Evolutionary conservation across 23 tunicate genomes (phyloP).

Genomic region (Trididemnum nubilum): DNA sequence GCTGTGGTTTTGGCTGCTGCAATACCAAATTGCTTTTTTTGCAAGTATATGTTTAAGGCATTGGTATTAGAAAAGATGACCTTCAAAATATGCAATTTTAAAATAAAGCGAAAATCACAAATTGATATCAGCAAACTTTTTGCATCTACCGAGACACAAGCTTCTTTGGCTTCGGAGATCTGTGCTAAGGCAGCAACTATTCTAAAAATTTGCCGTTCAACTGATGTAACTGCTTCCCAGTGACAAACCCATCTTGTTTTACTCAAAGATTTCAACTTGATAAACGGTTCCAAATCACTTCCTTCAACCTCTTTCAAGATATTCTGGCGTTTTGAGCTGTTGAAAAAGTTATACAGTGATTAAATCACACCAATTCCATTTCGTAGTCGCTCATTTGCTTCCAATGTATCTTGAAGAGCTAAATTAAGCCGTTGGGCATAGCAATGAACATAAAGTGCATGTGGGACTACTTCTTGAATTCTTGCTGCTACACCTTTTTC

Average conservation of each 20-base stretch:
- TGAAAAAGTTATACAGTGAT: slow-evolving; percentile 17
- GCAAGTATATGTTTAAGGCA: slow-evolving; percentile 12
- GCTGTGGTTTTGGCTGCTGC: slow-evolving; percentile 8
- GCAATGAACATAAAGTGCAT: slow-evolving; percentile 42
- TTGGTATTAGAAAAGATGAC: slow-evolving; percentile 31
- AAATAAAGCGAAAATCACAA: slow-evolving; percentile 16
- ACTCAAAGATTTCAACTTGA: slow-evolving; percentile 27
- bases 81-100: slow-evolving; percentile 6
- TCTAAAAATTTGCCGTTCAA: slow-evolving; percentile 12
- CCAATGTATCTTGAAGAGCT: slow-evolving; percentile 24
- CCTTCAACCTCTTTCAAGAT: neutral
- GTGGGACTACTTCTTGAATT: slow-evolving; percentile 17
- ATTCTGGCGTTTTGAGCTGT: slow-evolving; percentile 15
- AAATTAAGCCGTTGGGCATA: slow-evolving; percentile 50
- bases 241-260: slow-evolving; percentile 19
- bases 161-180: neutral
- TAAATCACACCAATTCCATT: slow-evolving; percentile 15
- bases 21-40: slow-evolving; percentile 9
- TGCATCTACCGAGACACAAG: slow-evolving; percentile 5
- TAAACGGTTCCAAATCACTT: slow-evolving; percentile 2
- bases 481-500: slow-evolving; percentile 25
- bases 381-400: neutral
- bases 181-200: slow-evolving; percentile 4
- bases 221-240: slow-evolving; percentile 19
- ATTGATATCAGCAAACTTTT: neutral